phyloP scores from a whole-genome alignment of 2,888 invertebrate species.

The Punctoribates punctum region DNA sequence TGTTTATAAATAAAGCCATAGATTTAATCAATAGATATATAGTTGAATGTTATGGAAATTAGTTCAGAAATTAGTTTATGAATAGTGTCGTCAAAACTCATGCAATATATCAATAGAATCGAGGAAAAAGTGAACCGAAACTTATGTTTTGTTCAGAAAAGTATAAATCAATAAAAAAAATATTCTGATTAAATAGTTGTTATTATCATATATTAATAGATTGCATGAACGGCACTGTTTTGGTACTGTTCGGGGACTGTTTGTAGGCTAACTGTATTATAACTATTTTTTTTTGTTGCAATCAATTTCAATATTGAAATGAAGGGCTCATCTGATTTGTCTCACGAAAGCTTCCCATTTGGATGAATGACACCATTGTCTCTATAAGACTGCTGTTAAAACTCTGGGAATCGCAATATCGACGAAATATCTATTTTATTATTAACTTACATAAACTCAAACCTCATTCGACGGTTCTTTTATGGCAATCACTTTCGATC shows the following conservation, averaged over 20 bases:
- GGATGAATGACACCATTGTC: slow-evolving; percentile 1
- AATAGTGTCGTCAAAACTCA: not conserved
- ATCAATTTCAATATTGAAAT: not conserved
- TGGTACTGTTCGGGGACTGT: not conserved
- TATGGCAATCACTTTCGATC: too few species aligned
- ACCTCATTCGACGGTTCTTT: too few species aligned
- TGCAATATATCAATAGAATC: slow-evolving; percentile 12
- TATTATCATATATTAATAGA: not conserved
- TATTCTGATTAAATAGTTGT: not conserved
- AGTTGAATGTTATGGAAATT: slow-evolving; percentile 22
- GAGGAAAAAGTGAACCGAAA: slow-evolving; percentile 16
- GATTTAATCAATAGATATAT: slow-evolving; percentile 10
- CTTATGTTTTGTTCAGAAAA: slow-evolving; percentile 3
- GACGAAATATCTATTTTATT: too few species aligned
- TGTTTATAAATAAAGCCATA: not conserved
- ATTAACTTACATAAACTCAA: too few species aligned
- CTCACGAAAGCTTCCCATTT: slow-evolving; percentile 2
- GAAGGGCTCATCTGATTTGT: slow-evolving; percentile 14
- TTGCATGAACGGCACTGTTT: not conserved
- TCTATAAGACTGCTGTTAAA: too few species aligned
- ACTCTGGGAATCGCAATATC: too few species aligned
- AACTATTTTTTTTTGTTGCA: not conserved
- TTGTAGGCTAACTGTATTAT: not conserved
- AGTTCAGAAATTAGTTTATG: not conserved
- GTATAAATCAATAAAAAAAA: not conserved